Conservation (phyloP, 2,113 vertebrate genomes). For the Hemiscyllium ocellatum region DNA sequence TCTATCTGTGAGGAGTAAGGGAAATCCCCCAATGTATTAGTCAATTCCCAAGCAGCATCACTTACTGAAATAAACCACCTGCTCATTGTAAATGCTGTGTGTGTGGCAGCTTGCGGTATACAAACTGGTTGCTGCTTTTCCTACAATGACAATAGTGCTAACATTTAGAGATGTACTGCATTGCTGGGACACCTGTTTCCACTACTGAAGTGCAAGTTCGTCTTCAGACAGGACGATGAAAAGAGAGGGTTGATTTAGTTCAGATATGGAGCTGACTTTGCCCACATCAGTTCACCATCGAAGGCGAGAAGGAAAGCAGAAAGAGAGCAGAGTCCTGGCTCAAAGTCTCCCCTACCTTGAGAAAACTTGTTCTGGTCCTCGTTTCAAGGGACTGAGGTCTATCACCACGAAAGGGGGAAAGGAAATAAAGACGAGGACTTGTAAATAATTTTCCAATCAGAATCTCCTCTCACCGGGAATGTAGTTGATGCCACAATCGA, state of each 20-base stretch:
- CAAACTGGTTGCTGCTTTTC: not conserved
- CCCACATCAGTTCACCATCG: not conserved
- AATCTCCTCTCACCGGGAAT: constrained; percentile 64
- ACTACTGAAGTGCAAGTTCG: not conserved
- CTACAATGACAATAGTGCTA: not conserved
- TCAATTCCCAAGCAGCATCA: not conserved
- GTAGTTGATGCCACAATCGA: constrained; percentile 96
- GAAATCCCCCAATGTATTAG: not conserved
- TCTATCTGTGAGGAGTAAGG: not conserved
- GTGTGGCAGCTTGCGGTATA: not conserved
- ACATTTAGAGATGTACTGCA: not conserved
- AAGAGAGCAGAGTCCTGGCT: not conserved
- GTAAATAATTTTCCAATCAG: not conserved
- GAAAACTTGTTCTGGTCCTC: not conserved
- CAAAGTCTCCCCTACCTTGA: not conserved
- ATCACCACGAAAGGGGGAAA: not conserved
- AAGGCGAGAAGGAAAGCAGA: not conserved
- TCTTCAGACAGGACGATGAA: not conserved
- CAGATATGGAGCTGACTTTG: not conserved
- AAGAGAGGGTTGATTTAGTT: not conserved
- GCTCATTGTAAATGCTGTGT: not conserved
- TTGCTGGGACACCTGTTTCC: not conserved
- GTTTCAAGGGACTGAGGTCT: not conserved
- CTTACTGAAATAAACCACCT: not conserved
- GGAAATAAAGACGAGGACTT: not conserved